Evolutionary conservation across 2,888 invertebrate species (phyloP).

Genomic region (Eristalis intricaria): DNA sequence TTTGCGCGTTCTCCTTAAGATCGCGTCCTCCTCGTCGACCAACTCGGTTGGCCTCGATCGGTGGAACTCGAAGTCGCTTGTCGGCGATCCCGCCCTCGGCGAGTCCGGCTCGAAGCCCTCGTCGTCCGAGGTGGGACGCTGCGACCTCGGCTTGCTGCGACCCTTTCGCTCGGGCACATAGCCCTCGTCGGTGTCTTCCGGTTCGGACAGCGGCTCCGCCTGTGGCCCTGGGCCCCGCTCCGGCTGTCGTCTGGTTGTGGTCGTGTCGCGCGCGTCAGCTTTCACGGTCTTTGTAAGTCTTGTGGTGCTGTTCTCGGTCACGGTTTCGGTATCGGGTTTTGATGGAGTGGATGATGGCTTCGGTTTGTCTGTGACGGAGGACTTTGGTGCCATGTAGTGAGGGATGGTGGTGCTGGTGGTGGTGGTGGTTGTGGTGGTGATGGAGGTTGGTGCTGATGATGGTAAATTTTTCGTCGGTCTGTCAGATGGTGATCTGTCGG

Average conservation of each 20-base stretch:
- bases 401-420: constrained; percentile 55
- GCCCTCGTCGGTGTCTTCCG: constrained; percentile 60
- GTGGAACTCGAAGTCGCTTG: constrained; percentile 83
- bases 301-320: constrained; percentile 59
- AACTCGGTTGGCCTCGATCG: constrained; percentile 22
- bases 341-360: constrained; percentile 59
- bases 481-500: constrained; percentile 67
- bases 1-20: constrained; percentile 32
- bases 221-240: constrained; percentile 11
- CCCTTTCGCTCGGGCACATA: constrained; percentile 50
- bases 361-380: constrained; percentile 50
- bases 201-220: not conserved
- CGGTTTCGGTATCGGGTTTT: constrained; percentile 38
- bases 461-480: constrained; percentile 60
- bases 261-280: constrained; percentile 52
- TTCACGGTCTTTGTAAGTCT: constrained; percentile 61
- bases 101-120: constrained; percentile 74
- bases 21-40: constrained; percentile 54
- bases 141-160: constrained; percentile 18
- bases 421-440: constrained; percentile 16
- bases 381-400: constrained; percentile 57
- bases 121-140: constrained; percentile 70
- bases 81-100: constrained; percentile 81
- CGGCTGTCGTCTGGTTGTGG: constrained; percentile 48
- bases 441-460: constrained; percentile 57